phyloP scores from a whole-genome alignment of 2,113 vertebrate genomes.

The Gobio gobio region DNA sequence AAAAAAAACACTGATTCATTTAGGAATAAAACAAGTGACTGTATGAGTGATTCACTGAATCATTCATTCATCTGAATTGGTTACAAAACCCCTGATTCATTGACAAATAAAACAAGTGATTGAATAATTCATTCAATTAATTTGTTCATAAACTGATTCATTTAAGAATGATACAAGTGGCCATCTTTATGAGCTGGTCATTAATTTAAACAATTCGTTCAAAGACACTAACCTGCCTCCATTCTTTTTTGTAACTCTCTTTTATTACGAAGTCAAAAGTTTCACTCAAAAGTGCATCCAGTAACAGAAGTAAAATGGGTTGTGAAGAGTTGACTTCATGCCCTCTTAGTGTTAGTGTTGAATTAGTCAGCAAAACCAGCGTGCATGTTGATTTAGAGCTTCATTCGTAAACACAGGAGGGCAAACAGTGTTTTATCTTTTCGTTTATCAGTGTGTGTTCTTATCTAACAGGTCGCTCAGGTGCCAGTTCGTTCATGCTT shows the following conservation, averaged over 20 bases:
- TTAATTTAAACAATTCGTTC: background rate
- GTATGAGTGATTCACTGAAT: background rate
- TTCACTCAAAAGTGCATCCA: background rate
- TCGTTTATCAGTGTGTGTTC: background rate
- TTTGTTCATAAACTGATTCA: background rate
- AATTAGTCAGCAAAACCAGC: slow-evolving; percentile 11
- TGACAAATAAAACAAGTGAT: background rate
- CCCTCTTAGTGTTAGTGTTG: background rate
- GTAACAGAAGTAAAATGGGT: background rate
- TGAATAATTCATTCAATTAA: background rate
- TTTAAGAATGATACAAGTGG: background rate
- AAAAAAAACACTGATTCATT: background rate
- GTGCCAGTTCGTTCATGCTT: background rate
- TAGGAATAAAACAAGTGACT: background rate
- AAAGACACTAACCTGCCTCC: background rate
- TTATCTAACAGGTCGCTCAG: background rate
- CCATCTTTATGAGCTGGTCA: background rate
- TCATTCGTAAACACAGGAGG: background rate
- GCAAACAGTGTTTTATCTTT: background rate
- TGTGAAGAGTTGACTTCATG: background rate
- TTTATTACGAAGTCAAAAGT: background rate
- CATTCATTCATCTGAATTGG: background rate
- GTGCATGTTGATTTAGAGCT: background rate
- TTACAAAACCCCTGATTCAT: background rate
- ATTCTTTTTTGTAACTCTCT: background rate